phyloP scores from a whole-genome alignment of 2,113 vertebrate species.

The Lasiurus borealis region DNA sequence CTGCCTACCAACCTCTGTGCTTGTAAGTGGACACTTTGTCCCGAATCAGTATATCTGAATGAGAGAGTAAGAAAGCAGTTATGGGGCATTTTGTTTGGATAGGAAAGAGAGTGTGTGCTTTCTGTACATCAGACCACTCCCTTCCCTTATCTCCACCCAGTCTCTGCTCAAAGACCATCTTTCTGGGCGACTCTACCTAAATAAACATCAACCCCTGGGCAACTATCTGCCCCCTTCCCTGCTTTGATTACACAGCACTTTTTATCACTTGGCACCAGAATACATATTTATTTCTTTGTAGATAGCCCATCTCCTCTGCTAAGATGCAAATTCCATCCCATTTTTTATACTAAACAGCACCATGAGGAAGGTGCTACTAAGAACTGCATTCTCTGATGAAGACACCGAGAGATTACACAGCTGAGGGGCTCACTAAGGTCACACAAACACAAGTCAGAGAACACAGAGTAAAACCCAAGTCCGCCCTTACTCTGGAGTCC shows the following conservation, averaged over 20 bases:
- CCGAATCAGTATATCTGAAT: neutral
- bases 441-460: neutral
- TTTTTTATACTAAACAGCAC: neutral
- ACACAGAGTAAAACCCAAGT: neutral
- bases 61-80: neutral
- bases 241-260: neutral
- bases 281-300: neutral
- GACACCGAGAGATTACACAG: rapidly evolving
- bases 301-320: neutral
- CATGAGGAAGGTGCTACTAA: too few species aligned
- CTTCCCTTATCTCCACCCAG: neutral
- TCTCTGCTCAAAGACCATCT: neutral
- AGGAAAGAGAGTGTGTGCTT: neutral
- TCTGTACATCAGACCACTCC: neutral
- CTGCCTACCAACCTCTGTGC: neutral
- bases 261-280: neutral
- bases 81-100: neutral
- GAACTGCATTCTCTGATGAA: neutral
- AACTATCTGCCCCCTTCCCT: too few species aligned
- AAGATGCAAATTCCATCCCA: neutral
- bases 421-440: neutral
- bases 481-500: neutral
- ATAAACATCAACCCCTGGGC: too few species aligned
- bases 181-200: neutral
- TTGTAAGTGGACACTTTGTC: neutral